Evolutionary conservation across 2,113 vertebrate genomes (phyloP).

Genomic region (Dissostichus mawsoni): DNA sequence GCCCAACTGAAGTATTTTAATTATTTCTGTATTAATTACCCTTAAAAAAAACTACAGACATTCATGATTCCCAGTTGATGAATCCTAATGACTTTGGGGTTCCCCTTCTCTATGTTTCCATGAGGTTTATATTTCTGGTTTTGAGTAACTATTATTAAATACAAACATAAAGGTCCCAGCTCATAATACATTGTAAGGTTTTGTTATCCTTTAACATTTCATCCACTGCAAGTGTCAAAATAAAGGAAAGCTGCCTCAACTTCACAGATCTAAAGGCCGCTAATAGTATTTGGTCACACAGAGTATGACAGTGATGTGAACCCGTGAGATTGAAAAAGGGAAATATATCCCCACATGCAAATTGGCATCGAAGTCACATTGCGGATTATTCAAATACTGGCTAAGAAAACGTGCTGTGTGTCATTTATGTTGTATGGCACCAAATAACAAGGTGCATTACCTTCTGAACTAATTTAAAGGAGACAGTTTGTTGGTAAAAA

Average conservation of each 20-base stretch:
- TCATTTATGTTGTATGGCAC: conserved; percentile 14
- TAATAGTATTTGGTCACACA: background rate
- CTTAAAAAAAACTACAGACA: background rate
- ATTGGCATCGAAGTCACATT: conserved; percentile 19
- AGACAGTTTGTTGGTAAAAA: conserved; percentile 23
- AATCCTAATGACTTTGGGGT: too few relatives aligned
- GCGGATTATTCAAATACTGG: background rate
- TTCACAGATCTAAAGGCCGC: background rate
- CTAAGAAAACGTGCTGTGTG: conserved; percentile 15
- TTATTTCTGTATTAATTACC: background rate
- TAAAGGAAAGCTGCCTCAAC: too few relatives aligned
- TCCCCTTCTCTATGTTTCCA: background rate
- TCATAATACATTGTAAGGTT: background rate
- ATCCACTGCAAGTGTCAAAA: background rate
- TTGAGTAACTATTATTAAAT: background rate
- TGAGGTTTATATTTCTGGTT: background rate
- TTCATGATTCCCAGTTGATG: background rate
- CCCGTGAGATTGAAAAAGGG: background rate
- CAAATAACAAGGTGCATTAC: conserved; percentile 30
- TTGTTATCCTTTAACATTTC: background rate
- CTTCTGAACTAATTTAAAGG: background rate
- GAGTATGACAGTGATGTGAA: background rate
- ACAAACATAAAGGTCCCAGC: background rate
- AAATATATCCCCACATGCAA: background rate
- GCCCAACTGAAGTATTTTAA: background rate